Evolutionary conservation across 2,797 vertebrate genomes (phyloP), one percentile per base, ranked within the genome.

Genomic region (Protonibea diacanthus): DNA sequence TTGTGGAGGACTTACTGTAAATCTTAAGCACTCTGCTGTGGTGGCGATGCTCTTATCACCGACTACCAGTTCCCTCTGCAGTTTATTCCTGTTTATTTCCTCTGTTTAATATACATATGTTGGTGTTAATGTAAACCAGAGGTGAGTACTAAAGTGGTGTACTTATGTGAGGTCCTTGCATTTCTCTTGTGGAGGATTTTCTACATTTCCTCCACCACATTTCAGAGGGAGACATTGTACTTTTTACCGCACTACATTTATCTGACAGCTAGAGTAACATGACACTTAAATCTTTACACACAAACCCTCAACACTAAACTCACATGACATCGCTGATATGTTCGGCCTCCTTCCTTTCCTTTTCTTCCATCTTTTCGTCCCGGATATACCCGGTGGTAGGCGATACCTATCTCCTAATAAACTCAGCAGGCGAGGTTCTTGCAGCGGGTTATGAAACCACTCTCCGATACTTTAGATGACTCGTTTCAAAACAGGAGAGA

Each of bases 391-490:
- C n/a, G 6, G 20, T 13, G 45, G 20, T 25, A 9, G 44, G 9
- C 23, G 64, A 61, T 65, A 58, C 6, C 1, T 6, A 3, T 70
- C 33, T 65, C 23, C 51, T 62, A 8, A 48, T 21, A 60, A 76
- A 81, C 74, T 23, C 78, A 73, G 67, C 71, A 48, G 67, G 62
- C 23, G 53, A 66, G 60, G 56, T 70, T 55, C 40, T 51, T 70
- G 40, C 63, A 70, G 40, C 12, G 0, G 17, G 23, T 82, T 82
- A 70, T 52, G 44, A 45, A 67, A 61, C 58, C 38, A 5, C 47
- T 42, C 47, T 18, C 7, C 27, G 29, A 29, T 69, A 75, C 45
- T 0, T 74, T 49, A 13, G 44, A 76, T 71, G 55, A 33, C 3
- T 56, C 38, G 42, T 45, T 45, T 65, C 0, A 23, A 59, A 55